Conservation (phyloP, 2,113 vertebrate genomes). For the Tragulus kanchil region DNA sequence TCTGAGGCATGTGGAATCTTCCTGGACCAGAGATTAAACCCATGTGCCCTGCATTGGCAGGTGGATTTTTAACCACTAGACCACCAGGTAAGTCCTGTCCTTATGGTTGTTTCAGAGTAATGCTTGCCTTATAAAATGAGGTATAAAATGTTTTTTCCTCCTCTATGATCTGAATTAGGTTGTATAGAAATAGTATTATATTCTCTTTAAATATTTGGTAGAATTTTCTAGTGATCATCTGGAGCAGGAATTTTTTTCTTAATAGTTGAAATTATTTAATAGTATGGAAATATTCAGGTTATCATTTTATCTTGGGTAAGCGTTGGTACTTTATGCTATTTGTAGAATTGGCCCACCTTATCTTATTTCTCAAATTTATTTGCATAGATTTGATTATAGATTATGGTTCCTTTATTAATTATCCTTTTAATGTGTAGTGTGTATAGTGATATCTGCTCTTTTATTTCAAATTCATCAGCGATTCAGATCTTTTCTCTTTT, state of each 20-base stretch:
- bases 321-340: neutral
- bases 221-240: neutral
- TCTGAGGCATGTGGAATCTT: neutral
- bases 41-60: neutral
- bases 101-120: neutral
- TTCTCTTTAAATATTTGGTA: neutral
- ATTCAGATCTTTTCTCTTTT: neutral
- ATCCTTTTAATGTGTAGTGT: neutral
- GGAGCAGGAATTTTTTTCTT: neutral
- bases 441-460: neutral
- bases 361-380: constrained; percentile 10
- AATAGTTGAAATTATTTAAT: neutral
- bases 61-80: neutral
- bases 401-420: neutral
- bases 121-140: neutral
- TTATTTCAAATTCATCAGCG: neutral
- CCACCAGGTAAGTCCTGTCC: neutral
- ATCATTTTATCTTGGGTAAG: neutral
- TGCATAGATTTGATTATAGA: neutral
- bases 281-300: neutral
- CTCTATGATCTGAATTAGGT: neutral
- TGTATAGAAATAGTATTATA: neutral
- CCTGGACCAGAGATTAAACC: neutral
- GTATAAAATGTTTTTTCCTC: neutral
- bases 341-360: neutral